Evolutionary conservation across 2,797 vertebrate genomes (phyloP), one percentile per base, ranked within the genome.

Genomic region (Lagocephalus sceleratus): DNA sequence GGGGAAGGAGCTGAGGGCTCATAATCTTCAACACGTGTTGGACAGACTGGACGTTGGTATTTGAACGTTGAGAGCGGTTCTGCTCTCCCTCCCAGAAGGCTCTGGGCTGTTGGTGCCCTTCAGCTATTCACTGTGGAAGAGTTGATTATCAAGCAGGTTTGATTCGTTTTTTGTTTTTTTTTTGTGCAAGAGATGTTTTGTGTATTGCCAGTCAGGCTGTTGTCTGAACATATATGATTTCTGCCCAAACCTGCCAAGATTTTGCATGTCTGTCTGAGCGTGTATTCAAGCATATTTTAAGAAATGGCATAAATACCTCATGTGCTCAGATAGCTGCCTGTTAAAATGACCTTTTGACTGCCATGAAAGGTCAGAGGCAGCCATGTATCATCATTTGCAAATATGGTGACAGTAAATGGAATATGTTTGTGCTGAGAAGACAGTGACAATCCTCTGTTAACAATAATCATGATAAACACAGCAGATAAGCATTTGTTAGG

Each of bases 21-120:
- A 76, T 63, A 63, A 71, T 82, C 75, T 81, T 77, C 71, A 71
- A 78, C 73, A 76, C 44, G 54, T 60, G 52, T 63, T 60, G 52
- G 65, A 49, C 63, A 54, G 41, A 50, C 62, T 26, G 67, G 50
- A 53, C 20, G 49, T 40, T 64, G 22, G 35, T 81, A 78, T 81
- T 82, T 81, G 6, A 40, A 66, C 79, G 14, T 47, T 23, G 2
- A 69, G 65, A 76, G 54, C 56, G 64, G 38, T 63, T 84, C 39
- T 65, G 19, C 67, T 82, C 69, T 55, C 54, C 12, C 32, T 35
- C 32, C 32, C 32, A 35, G 32, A 35, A 35, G 32, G 11, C 32
- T 35, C 32, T 14, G 32, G 67, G 80, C 73, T 76, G 57, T 71
- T 76, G 77, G 40, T 65, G 60, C 76, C 79, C 73, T 71, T 21